Base-by-base conservation (phyloP, 2,113 vertebrate genomes). In the Melanotaenia duboulayi region DNA sequence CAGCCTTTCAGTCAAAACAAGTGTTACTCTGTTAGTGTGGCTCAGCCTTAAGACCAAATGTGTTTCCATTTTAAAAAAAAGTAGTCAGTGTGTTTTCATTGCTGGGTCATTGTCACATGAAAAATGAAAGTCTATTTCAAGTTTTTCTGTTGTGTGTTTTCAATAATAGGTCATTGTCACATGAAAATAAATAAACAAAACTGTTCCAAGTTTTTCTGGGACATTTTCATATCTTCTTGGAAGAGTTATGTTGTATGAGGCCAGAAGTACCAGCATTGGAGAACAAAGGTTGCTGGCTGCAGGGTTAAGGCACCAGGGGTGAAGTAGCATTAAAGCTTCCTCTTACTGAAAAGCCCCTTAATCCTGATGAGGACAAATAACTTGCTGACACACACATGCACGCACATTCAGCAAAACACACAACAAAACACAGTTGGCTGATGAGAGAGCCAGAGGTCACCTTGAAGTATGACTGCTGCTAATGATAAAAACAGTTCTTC, bases 401-500 rank as follows among this genome's bases (percentile, higher is more conserved):
- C 66, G 76, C 37, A 73, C 65, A 57, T 48, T 48, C 44, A 48
- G 44, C 8, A 67, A 25, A n/a, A 35, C n/a, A 19, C 52, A 64
- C 13, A 67, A 13, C 66, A 28, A 62, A 49, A 78, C 37, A 25
- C 40, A 66, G 69, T 86, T 73, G 76, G 64, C 84, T 67, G 80
- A 85, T 61, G 84, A 73, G 65, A 65, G 54, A 55, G 54, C 40
- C 65, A 80, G 80, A 76, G 88, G 81, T 90, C 82, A 90, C 74
- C 79, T 68, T 86, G 81, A 84, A 74, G 78, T 52, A 89, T 86
- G 69, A 81, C 81, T 85, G 65, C 84, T 89, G 71, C 80, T 83
- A 78, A 85, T 81, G 82, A 61, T 70, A 70, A 84, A 83, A 88
- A 80, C 83, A 82, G 71, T 37, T 37, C 68, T 44, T 20, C 57